Conservation (phyloP, 2,888 invertebrate genomes). For the Drosophila quinaria region DNA sequence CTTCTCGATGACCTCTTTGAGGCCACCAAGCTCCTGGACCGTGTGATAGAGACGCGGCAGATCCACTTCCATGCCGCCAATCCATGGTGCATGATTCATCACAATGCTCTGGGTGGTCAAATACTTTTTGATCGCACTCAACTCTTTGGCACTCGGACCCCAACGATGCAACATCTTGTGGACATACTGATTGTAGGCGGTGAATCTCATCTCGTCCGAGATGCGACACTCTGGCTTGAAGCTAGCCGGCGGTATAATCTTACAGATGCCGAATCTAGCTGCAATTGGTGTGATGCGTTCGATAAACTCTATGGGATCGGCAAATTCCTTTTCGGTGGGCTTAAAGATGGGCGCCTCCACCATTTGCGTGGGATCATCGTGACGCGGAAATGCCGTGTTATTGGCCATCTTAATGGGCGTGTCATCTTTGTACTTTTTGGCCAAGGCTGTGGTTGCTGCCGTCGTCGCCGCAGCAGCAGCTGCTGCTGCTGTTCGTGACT, state of each 20-base stretch:
- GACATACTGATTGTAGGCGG: slow-evolving; percentile 95
- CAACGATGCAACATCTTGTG: slow-evolving; percentile 94
- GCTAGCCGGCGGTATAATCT: slow-evolving; percentile 92
- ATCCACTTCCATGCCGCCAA: slow-evolving; percentile 96
- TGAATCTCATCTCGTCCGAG: slow-evolving; percentile 94
- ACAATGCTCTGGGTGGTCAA: slow-evolving; percentile 91
- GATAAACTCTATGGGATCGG: slow-evolving; percentile 94
- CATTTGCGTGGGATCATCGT: slow-evolving; percentile 87
- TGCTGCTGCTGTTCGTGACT: slow-evolving; percentile 76
- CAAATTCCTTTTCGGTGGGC: slow-evolving; percentile 93
- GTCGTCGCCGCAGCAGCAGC: slow-evolving; percentile 51
- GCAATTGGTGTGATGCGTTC: slow-evolving; percentile 92
- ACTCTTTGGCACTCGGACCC: slow-evolving; percentile 94
- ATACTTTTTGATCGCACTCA: slow-evolving; percentile 94
- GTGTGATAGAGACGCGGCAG: slow-evolving; percentile 93
- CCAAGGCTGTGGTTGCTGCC: slow-evolving; percentile 64
- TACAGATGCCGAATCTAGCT: slow-evolving; percentile 93
- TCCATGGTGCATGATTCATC: slow-evolving; percentile 91
- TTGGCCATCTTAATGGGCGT: slow-evolving; percentile 85
- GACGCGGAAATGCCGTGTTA: slow-evolving; percentile 86
- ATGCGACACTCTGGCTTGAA: slow-evolving; percentile 94
- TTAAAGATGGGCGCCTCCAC: slow-evolving; percentile 92
- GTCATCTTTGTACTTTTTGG: slow-evolving; percentile 85
- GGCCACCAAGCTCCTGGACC: slow-evolving; percentile 94
- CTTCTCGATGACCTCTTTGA: slow-evolving; percentile 94